Percentiles rank a stretch among this genome's conserved stretches.
phyloP scores from a whole-genome alignment of 2,888 invertebrate genomes.

The Nymphalis polychloros region DNA sequence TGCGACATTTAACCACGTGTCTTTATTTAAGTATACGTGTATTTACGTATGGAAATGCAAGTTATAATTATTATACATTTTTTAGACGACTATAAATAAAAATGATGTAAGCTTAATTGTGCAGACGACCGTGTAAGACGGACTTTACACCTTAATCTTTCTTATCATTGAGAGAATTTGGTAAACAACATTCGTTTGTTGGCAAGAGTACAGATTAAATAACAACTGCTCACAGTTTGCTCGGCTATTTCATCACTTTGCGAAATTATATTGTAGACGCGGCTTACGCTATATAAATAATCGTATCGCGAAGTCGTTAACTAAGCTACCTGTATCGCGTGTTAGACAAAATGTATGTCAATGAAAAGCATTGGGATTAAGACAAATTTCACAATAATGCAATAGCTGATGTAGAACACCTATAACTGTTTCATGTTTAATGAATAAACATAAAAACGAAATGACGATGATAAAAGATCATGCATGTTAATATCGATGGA shows the following conservation, averaged over 20 bases:
- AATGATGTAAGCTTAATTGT: constrained; percentile 30
- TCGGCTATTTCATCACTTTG: constrained; percentile 37
- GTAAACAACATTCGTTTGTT: constrained; percentile 42
- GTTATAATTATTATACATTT: constrained; percentile 10
- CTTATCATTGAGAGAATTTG: constrained; percentile 43
- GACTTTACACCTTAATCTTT: constrained; percentile 46
- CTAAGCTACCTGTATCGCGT: constrained; percentile 22
- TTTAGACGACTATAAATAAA: constrained; percentile 29
- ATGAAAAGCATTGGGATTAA: constrained; percentile 34
- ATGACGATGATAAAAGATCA: constrained; percentile 26
- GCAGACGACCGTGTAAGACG: constrained; percentile 38
- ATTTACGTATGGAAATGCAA: neutral
- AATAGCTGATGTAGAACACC: constrained; percentile 22
- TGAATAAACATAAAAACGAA: constrained; percentile 24
- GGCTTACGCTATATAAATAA: constrained; percentile 12
- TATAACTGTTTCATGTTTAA: constrained; percentile 22
- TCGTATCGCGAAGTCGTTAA: constrained; percentile 20
- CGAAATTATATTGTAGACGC: constrained; percentile 22
- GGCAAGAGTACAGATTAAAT: constrained; percentile 38
- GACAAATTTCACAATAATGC: constrained; percentile 28
- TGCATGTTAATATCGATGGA: constrained; percentile 28
- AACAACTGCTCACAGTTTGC: constrained; percentile 30
- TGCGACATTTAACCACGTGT: constrained; percentile 18
- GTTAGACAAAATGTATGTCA: constrained; percentile 30
- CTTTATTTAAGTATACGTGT: constrained; percentile 20